Percentiles rank a stretch among this genome's conserved stretches.
Conservation (phyloP, 2,888 invertebrate species). For the Synergus itoensis region DNA sequence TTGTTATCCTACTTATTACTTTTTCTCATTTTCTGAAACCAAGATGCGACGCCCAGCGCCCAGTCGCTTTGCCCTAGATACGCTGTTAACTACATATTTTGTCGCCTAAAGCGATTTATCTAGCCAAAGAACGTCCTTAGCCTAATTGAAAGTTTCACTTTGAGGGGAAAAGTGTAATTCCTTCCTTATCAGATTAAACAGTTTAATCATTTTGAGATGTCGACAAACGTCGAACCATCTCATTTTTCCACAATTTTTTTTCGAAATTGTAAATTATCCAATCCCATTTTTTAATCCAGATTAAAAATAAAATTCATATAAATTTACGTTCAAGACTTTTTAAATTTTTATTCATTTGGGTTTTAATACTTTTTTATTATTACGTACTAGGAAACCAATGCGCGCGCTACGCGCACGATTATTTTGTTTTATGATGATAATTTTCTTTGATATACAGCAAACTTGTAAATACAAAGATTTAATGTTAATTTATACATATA, state of each 20-base stretch:
- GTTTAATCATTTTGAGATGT: slow-evolving; percentile 17
- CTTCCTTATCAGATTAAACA: slow-evolving; percentile 32
- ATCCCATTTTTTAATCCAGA: neutral
- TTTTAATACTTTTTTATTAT: too few species aligned
- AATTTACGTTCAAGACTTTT: too few species aligned
- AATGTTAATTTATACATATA: too few species aligned
- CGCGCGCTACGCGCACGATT: too few species aligned
- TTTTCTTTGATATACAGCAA: too few species aligned
- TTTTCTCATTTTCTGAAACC: slow-evolving; percentile 3
- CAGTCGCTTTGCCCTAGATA: slow-evolving; percentile 23
- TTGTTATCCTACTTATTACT: neutral
- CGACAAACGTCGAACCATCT: neutral
- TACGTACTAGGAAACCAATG: too few species aligned
- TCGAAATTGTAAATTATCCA: neutral
- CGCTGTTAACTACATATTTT: slow-evolving; percentile 20
- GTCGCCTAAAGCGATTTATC: slow-evolving; percentile 11
- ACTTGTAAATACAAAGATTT: too few species aligned
- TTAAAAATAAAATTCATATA: neutral
- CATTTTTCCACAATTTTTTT: neutral
- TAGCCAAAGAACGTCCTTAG: slow-evolving; percentile 13
- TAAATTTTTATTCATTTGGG: too few species aligned
- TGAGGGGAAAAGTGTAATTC: slow-evolving; percentile 19
- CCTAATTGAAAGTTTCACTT: slow-evolving; percentile 35
- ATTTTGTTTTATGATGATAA: too few species aligned
- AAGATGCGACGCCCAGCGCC: slow-evolving; percentile 2